Percentiles rank a stretch among this genome's conserved stretches.
Evolutionary conservation across 1,140 invertebrate genomes (phyloP).

Genomic region (Diachasmimorpha longicaudata): DNA sequence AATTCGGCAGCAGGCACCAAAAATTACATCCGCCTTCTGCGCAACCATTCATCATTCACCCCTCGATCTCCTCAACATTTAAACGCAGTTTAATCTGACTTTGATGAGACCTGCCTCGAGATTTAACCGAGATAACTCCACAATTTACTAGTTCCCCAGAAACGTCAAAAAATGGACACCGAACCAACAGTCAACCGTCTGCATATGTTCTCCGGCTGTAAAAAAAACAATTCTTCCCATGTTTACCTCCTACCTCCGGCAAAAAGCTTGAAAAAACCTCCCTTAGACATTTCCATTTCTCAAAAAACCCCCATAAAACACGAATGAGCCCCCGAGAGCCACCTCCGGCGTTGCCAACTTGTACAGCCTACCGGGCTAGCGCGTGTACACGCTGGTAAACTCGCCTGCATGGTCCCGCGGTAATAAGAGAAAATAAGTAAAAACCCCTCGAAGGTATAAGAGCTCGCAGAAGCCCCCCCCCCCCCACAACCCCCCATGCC

Average conservation of each 20-base stretch:
- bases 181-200: no score
- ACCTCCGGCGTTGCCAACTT: constrained; percentile 27
- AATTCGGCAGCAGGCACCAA: no score
- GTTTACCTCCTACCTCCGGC: background rate
- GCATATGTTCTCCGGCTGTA: no score
- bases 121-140: no score
- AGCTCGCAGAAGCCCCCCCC: background rate
- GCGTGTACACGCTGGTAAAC: constrained; percentile 24
- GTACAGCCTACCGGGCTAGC: background rate
- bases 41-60: no score
- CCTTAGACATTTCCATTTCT: background rate
- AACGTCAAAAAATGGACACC: no score
- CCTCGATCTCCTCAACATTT: no score
- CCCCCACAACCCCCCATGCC: background rate
- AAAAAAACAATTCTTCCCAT: no score
- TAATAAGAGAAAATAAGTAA: constrained; percentile 30
- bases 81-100: no score
- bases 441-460: constrained; percentile 21
- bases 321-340: background rate
- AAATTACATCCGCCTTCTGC: no score
- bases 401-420: constrained; percentile 7
- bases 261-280: background rate
- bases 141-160: no score
- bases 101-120: no score
- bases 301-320: background rate